A percentile compares a stretch with the other conserved stretches of the same genome.
phyloP scores from a whole-genome alignment of 2,797 vertebrate genomes.

The Labeo calbasu region DNA sequence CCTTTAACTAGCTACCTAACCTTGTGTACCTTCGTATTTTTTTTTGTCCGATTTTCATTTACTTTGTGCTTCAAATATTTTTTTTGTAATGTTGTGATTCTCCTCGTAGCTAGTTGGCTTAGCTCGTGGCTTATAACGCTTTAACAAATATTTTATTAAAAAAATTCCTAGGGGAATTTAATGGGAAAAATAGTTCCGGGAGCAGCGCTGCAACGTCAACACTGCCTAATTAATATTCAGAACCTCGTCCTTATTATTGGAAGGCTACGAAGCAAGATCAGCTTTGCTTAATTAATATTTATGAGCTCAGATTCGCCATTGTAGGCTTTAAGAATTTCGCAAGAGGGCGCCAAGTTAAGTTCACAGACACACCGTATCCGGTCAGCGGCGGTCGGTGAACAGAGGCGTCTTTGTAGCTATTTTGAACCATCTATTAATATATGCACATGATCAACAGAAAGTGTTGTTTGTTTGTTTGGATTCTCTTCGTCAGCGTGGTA shows the following conservation, averaged over 20 bases:
- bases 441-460: conserved; percentile 6
- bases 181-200: background rate
- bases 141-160: background rate
- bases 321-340: background rate
- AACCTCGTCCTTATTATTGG: background rate
- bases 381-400: conserved; percentile 39
- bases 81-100: background rate
- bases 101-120: background rate
- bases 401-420: conserved; percentile 53
- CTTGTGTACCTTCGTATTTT: too few relatives aligned
- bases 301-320: background rate
- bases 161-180: background rate
- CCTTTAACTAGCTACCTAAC: too few relatives aligned
- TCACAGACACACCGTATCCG: background rate
- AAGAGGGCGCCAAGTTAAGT: conserved; percentile 35
- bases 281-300: background rate
- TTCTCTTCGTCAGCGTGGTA: background rate
- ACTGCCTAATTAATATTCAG: background rate
- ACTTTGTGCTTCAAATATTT: too few relatives aligned
- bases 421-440: conserved; percentile 47
- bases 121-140: background rate
- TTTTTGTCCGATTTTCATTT: too few relatives aligned
- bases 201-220: background rate
- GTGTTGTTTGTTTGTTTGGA: background rate
- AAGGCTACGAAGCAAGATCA: background rate